Percentiles rank a stretch among this genome's conserved stretches.
Conservation (phyloP, 2,888 invertebrate species). For the Pachycephus smyrnensis region DNA sequence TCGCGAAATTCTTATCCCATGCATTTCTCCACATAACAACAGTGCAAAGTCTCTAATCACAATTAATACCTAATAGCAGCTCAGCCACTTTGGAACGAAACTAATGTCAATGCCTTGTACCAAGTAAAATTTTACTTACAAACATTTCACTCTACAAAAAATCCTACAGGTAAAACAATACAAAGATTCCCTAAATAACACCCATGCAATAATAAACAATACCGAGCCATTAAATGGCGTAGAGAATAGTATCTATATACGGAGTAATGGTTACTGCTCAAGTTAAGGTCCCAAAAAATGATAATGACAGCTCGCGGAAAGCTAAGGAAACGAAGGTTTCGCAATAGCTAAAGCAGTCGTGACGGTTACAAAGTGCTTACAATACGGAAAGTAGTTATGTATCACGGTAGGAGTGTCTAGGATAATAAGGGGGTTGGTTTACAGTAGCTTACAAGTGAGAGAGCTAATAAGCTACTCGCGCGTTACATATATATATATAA, state of each 20-base stretch:
- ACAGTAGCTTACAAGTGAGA: conserved; percentile 24
- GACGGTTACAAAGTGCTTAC: conserved; percentile 31
- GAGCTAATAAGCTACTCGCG: background rate
- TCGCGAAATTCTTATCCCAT: background rate
- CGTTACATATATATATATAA: background rate
- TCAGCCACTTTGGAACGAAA: background rate
- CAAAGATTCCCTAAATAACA: background rate
- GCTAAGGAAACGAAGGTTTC: conserved; percentile 22
- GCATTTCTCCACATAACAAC: background rate
- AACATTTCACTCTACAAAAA: background rate
- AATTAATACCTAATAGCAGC: background rate
- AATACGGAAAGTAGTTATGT: conserved; percentile 41
- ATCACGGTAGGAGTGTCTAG: conserved; percentile 50
- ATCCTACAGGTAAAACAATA: background rate
- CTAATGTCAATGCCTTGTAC: background rate
- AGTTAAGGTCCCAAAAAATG: background rate
- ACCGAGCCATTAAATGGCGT: background rate
- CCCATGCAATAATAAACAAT: background rate
- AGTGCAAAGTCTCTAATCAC: background rate
- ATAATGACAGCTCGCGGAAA: conserved; percentile 37
- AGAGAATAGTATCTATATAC: background rate
- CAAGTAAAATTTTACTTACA: background rate
- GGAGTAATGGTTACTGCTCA: background rate
- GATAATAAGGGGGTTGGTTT: conserved; percentile 51
- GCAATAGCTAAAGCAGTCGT: background rate